Base-by-base conservation (phyloP, 1,140 invertebrate genomes). In the Doryteuthis pealeii region DNA sequence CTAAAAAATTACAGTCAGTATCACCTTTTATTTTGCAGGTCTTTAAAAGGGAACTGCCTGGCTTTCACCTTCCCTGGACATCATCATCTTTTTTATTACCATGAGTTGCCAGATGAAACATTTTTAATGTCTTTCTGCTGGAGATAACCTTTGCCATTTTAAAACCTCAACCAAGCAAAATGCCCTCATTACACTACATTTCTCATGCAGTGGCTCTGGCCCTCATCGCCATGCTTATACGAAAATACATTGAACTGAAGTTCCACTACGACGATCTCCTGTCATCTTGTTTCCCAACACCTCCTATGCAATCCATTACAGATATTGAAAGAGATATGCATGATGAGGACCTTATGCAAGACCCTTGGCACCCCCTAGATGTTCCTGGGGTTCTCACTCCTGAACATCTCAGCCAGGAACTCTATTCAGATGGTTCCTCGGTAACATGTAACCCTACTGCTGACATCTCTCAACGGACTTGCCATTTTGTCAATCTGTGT, bases 401-500 rank as follows among this genome's bases (percentile, higher is more conserved):
- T 18, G 33, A 28, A n/a, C 22, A 26, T 14, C 30, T 49, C 12
- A 33, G 40, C n/a, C 70, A 74, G 28, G 32, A 68, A 66, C 32
- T 74, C 15, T 28, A 49, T 1, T 18, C 28, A 1, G 4, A 74
- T 45, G 76, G 77, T 15, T 83, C 86, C 18, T 87, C 86, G 4
- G 82, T 82, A 22, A 81, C 78, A 76, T 88, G 86, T 76, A 43
- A 73, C 10, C 82, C 83, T 31, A 71, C n/a, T 15, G 54, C 18
- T 28, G 77, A 79, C 62, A 76, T 75, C 49, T 77, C 77, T 12
- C 69, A 82, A 28, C 76, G 83, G 71, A 33, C 82, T 6, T 89
- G 88, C 72, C 79, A 80, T 18, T 88, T 89, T 79, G 35, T 79
- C 62, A 87, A 89, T 75, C 72, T 89, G 6, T 89, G 88, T 79